These are phyloP conservation scores for Neuroterus valhalla DNA, from an alignment of 1,140 invertebrate genomes.

Conservation along the genomic window DNA sequence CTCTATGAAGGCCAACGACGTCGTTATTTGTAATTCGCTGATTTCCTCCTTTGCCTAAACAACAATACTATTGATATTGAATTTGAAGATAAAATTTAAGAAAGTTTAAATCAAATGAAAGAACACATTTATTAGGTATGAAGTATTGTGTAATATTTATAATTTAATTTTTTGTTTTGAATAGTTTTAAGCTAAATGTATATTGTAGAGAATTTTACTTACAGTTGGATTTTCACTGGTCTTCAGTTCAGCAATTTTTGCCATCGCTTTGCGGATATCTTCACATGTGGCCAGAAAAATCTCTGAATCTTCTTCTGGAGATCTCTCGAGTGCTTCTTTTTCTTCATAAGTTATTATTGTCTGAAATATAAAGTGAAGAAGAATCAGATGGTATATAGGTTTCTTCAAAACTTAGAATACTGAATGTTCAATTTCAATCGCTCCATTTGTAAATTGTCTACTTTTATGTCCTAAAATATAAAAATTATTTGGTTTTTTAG, in stretches of 20 bases:
- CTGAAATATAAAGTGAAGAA: constrained; percentile 64
- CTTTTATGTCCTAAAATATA: no score
- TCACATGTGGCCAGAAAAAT: constrained; percentile 82
- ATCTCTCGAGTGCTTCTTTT: constrained; percentile 80
- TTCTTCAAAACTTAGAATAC: constrained; percentile 29
- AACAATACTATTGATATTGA: constrained; percentile 36
- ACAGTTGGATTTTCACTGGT: constrained; percentile 75
- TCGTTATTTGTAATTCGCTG: constrained; percentile 80
- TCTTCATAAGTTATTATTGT: constrained; percentile 83
- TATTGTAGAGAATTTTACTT: constrained; percentile 46
- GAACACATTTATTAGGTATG: no score
- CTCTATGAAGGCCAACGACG: constrained; percentile 84
- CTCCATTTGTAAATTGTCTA: neutral
- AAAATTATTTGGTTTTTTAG: no score
- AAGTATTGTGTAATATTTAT: no score
- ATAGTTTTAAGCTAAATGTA: neutral
- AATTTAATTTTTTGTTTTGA: constrained; percentile 13
- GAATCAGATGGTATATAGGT: neutral
- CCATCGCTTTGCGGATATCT: constrained; percentile 80
- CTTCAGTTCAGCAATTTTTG: constrained; percentile 81
- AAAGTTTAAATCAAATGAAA: constrained; percentile 30
- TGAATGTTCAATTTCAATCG: neutral
- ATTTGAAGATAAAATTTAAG: neutral
- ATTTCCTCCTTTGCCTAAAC: constrained; percentile 79
- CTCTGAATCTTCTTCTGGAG: constrained; percentile 80